phyloP scores from a whole-genome alignment of 2,113 vertebrate genomes.

The Dasyurus viverrinus region DNA sequence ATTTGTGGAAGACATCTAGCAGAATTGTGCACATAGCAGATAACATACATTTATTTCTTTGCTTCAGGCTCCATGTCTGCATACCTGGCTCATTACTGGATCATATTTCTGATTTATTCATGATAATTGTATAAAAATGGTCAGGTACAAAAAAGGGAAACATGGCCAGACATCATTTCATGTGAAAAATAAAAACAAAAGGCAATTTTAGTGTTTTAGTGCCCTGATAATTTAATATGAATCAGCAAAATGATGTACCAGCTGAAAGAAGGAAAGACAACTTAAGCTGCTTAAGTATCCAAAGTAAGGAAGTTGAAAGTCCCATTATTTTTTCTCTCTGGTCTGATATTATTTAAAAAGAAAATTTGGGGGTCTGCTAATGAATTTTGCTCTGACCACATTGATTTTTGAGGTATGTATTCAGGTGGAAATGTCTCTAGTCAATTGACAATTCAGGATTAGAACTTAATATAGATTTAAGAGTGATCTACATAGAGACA shows the following conservation, averaged over 20 bases:
- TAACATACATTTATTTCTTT: background rate
- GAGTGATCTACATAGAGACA: background rate
- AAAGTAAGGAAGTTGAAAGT: background rate
- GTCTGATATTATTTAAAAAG: background rate
- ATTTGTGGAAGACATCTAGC: background rate
- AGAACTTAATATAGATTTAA: background rate
- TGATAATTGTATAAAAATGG: constrained; percentile 11
- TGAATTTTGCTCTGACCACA: background rate
- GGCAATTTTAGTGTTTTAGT: background rate
- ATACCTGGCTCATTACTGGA: background rate
- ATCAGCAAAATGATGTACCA: background rate
- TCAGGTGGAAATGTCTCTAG: background rate
- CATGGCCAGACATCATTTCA: background rate
- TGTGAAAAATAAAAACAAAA: background rate
- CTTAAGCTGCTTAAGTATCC: background rate
- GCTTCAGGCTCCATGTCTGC: background rate
- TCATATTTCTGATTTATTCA: constrained; percentile 28
- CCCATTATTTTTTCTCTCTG: background rate
- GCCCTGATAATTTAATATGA: background rate
- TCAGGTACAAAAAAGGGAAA: background rate
- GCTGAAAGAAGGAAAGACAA: background rate
- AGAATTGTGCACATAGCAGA: background rate
- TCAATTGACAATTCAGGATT: background rate
- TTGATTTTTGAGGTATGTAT: background rate
- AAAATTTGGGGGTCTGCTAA: background rate